Evolutionary conservation across 1,140 invertebrate genomes (phyloP), one percentile per base, ranked within the genome.

Genomic region (Drosophila rufa): DNA sequence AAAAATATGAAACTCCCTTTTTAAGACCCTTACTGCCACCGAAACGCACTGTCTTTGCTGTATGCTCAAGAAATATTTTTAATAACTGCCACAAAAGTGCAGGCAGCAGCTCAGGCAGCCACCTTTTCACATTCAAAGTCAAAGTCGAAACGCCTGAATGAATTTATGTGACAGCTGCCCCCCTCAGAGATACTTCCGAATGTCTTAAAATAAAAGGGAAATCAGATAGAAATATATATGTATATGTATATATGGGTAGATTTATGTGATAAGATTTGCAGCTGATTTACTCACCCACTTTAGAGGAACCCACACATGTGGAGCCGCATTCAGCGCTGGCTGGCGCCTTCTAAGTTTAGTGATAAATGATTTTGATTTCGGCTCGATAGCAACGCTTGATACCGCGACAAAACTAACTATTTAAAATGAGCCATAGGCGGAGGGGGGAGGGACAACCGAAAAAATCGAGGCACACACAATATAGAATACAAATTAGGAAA

Each of bases 291-390:
- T 89, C 85, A 89, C 84, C 84, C 84, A 90, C 77, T 89, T 87
- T 89, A 89, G 66, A 84, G 67, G 61, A 90, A 74, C 65, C 84
- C 80, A 90, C 80, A 66, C 84, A 89, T 89, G 84, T 79, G 84
- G 69, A 78, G 65, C 65, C 77, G 83, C 76, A 57, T 67, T 89
- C 47, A 76, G 74, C 60, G 78, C 74, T 82, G 82, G 68, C 74
- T 82, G 82, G 56, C 76, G 71, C 83, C 80, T 67, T 74, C 67
- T 59, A 51, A 38, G 40, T 60, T 75, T 68, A 40, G 40, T 57
- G 61, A 58, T 62, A 53, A 68, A 57, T 33, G 68, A 57, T 68
- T 55, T 55, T 33, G 68, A 69, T 56, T 55, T 46, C 19, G 40
- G 40, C 33, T 66, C 45, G 62, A 50, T 22, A 56, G 12, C 58